A percentile compares a stretch with the other conserved stretches of the same genome.
These are phyloP conservation scores for Tamias sibiricus DNA, from an alignment of 2,113 vertebrate genomes.

Conservation along the genomic window DNA sequence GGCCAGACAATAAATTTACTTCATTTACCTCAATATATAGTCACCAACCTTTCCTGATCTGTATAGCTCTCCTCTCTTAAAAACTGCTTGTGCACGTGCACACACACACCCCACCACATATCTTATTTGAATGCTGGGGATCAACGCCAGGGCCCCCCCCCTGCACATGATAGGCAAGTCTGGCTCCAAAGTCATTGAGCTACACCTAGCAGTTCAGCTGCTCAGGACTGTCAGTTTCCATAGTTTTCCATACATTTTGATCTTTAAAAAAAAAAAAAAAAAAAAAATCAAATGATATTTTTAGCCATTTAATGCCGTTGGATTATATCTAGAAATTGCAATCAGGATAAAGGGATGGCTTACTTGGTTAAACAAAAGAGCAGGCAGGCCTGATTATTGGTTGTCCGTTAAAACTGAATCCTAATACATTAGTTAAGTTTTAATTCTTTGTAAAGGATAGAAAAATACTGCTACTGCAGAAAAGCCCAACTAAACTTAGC, in stretches of 20 bases:
- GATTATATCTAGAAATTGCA: background rate
- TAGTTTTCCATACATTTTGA: no score
- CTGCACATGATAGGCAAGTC: no score
- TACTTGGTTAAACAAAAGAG: background rate
- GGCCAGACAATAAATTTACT: background rate
- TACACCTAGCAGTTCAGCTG: background rate
- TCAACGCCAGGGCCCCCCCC: no score
- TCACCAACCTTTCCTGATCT: background rate
- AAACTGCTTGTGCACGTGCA: background rate
- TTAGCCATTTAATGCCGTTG: background rate
- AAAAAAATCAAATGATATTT: background rate
- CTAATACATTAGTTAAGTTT: no score
- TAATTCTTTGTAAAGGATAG: no score
- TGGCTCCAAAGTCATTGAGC: no score
- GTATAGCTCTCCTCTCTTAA: background rate
- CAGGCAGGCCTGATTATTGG: background rate
- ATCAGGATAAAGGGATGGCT: background rate
- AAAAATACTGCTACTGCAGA: no score
- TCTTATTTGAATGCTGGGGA: background rate
- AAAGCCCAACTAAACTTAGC: background rate
- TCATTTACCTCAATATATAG: background rate
- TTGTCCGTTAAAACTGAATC: background rate
- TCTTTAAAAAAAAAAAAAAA: background rate
- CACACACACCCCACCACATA: no score
- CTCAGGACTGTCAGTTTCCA: background rate